Conservation (phyloP, 2,888 invertebrate species). For the Aporophyla nigra region DNA sequence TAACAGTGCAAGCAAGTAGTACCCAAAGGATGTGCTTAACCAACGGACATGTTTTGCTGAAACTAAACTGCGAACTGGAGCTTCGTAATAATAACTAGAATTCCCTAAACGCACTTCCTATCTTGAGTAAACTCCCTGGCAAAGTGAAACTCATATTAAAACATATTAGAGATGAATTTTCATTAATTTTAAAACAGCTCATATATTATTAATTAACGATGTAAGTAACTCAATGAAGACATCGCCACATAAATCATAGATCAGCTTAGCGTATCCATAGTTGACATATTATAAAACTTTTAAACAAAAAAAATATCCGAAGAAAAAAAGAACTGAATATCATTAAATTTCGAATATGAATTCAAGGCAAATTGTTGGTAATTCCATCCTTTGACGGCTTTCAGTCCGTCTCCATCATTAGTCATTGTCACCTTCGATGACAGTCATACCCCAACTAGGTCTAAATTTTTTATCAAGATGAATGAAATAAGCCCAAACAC, state of each 20-base stretch:
- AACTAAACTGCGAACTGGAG: constrained; percentile 16
- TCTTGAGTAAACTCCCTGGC: neutral
- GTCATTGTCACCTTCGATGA: too few species aligned
- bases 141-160: neutral
- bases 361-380: too few species aligned
- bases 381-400: too few species aligned
- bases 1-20: constrained; percentile 13
- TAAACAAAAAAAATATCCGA: too few species aligned
- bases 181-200: neutral
- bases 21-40: constrained; percentile 19
- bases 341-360: too few species aligned
- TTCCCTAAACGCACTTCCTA: constrained; percentile 15
- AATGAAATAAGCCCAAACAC: too few species aligned
- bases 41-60: neutral
- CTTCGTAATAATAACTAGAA: constrained; percentile 15
- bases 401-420: too few species aligned
- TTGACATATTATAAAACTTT: neutral
- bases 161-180: neutral
- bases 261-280: neutral
- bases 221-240: neutral
- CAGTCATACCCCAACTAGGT: too few species aligned
- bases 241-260: neutral
- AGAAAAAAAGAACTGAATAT: too few species aligned
- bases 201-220: too few species aligned
- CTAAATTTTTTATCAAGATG: too few species aligned